Base-by-base conservation (phyloP, 1,140 invertebrate genomes). In the Paracyclopina nana region DNA sequence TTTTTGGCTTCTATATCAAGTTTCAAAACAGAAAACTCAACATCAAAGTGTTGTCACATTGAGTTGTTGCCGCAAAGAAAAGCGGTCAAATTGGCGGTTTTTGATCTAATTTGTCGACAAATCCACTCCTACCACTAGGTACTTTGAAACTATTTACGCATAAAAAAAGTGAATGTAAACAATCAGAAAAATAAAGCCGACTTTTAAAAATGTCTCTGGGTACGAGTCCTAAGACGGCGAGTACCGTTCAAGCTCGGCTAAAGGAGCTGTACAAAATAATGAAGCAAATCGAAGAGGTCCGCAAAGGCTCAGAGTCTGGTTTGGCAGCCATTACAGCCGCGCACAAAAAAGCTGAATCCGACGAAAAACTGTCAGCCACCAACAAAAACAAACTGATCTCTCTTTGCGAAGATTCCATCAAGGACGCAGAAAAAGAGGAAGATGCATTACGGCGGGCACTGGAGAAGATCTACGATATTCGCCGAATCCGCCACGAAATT, bases 381-480 rank as follows among this genome's bases (percentile, higher is more conserved):
- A 61, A 59, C 6, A 45, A 57, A 44, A 53, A 28, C 40, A 54
- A 53, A 50, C 49, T 59, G n/a, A 54, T 55, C 28, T 24, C 26
- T n/a, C 25, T 54, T 25, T 59, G 58, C 40, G 54, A 56, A 49
- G 53, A 55, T 45, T 27, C 11, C 5, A 49, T 46, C 18, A 24
- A 20, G 12, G 41, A 28, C 12, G 27, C 42, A 24, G 40, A 28
- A 5, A 46, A 46, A 12, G 88, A 94, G 64, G 82, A 88, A 58
- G 78, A 83, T 52, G 65, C 83, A 1, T 67, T 94, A 12, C 65
- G 85, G 24, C 76, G 78, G 58, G 81, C 84, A 1, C 61, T 95
- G 20, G 73, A 77, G 30, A 82, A 83, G 62, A 88, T 96, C 46
- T 79, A 80, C 62, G 86, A 94, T 66, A 90, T 96, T 46, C 72